These are phyloP conservation scores for Cyanistes caeruleus DNA, from an alignment of 2,113 vertebrate species.

Conservation along the genomic window DNA sequence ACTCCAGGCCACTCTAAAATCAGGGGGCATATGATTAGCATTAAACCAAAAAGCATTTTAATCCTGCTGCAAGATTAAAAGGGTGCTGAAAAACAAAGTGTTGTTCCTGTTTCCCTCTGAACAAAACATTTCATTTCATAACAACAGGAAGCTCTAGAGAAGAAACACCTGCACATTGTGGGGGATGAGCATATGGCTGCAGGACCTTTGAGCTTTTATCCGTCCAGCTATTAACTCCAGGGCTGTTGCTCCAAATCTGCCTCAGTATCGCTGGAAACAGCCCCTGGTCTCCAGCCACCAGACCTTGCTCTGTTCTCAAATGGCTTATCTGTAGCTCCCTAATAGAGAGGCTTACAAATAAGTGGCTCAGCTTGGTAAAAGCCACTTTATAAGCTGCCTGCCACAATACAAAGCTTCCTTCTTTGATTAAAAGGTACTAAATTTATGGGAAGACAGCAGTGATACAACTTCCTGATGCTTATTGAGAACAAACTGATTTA, in stretches of 20 bases:
- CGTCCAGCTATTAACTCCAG: background rate
- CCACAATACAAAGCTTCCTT: constrained; percentile 39
- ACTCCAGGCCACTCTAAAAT: constrained; percentile 27
- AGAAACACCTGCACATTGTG: background rate
- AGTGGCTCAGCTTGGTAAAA: constrained; percentile 65
- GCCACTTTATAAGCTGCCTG: constrained; percentile 50
- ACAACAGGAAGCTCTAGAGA: background rate
- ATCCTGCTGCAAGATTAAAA: constrained; percentile 57
- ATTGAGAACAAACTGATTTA: background rate
- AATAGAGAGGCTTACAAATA: constrained; percentile 60
- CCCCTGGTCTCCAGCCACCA: background rate
- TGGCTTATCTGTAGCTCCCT: constrained; percentile 50
- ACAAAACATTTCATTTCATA: background rate
- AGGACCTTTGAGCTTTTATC: background rate
- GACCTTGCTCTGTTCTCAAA: background rate
- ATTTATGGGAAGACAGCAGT: background rate
- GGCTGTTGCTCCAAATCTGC: background rate
- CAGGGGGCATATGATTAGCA: constrained; percentile 59
- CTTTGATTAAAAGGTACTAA: constrained; percentile 28
- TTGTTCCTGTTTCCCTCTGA: background rate
- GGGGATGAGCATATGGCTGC: background rate
- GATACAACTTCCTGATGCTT: background rate
- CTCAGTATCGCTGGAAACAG: background rate
- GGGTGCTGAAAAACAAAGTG: background rate
- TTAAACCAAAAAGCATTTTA: constrained; percentile 64